Base-by-base conservation (phyloP, 2,888 invertebrate genomes). In the Ormyrus rosae region DNA sequence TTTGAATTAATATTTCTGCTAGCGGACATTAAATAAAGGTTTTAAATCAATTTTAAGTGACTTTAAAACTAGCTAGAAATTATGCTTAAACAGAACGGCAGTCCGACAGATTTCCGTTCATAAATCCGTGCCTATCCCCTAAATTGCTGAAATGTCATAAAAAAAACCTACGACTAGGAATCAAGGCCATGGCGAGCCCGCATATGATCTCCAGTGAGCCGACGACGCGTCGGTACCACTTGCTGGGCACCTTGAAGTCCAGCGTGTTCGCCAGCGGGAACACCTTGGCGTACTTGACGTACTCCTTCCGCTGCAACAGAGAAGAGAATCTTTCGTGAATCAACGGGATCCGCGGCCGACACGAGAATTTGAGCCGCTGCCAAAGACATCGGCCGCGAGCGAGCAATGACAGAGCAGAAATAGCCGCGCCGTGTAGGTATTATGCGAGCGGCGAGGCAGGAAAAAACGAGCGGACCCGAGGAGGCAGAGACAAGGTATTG, bases 251-350 rank as follows among this genome's bases (percentile, higher is more conserved):
- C 92, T 97, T 97, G 87, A 97, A 94, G 88, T 96, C 96, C 84
- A 97, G 91, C 80, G 94, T 93, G 84, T 95, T 95, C 69, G 96
- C 93, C 70, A 97, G 91, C 64, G 97, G 97, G 91, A 98, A 97
- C 79, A 97, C 97, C 93, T 97, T 97, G n/a, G 97, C 96, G 91
- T 97, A 97, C 91, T 96, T 96, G n/a, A 97, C 97, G 89, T 97
- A 98, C 91, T 97, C 97, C 91, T 96, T 96, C 89, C 97, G 93
- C 97, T 97, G 93, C 84, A 94, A 72, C 53, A 9, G 9, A 53
- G 78, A 45, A 70, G 53, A 46, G 46, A 48, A 56, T 13, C 53
- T 63, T 10, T 34, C 34, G 34, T 34, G 34, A 34, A 34, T 34
- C 34, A 4, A 34, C 34, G 34, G 19, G 19, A 19, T 19, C 13